Base-by-base conservation (phyloP, 2,797 vertebrate species). In the Hafferia zeledoni region DNA sequence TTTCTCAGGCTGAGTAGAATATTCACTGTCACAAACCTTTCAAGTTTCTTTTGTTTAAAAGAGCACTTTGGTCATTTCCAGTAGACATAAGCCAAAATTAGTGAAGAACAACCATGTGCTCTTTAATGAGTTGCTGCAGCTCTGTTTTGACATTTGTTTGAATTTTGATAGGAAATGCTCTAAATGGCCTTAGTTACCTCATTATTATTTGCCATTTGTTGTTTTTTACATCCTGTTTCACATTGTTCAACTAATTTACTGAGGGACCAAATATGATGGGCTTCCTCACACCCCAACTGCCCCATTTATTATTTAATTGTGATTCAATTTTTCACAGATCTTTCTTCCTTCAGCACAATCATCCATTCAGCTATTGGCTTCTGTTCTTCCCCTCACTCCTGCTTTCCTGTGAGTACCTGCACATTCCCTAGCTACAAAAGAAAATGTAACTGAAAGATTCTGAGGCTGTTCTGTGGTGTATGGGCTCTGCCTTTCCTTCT, bases 21-120 rank as follows among this genome's bases (percentile, higher is more conserved):
- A 83, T 61, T 74, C 76, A 82, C 6, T 80, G 76, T 46, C 31
- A 79, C 43, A 76, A 47, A 92, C 11, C 22, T 86, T 89, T 91
- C 31, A 49, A 63, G 39, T 69, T 75, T 60, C 39, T 83, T 65
- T 55, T 41, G 56, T 76, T 55, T 33, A 69, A 76, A 69, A 75
- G 83, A 65, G 18, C 20, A 22, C 24, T 79, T 87, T 18, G 41
- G 37, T 85, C 83, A 67, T 89, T 95, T 94, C 91, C 82, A 90
- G 47, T 13, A 79, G 37, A 13, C 19, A 19, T 57, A 55, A 91
- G 65, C 2, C 27, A 90, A 68, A 77, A 59, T 72, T 59, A 59
- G 46, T 31, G 63, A 87, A 70, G 65, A 68, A 44, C 15, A 22
- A 4, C 20, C 10, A 8, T 23, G 33, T 65, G 41, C 35, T 82